A percentile compares a stretch with the other conserved stretches of the same genome.
These are phyloP conservation scores for Pseudonaja textilis DNA, from an alignment of 2,113 vertebrate species.

Conservation along the genomic window DNA sequence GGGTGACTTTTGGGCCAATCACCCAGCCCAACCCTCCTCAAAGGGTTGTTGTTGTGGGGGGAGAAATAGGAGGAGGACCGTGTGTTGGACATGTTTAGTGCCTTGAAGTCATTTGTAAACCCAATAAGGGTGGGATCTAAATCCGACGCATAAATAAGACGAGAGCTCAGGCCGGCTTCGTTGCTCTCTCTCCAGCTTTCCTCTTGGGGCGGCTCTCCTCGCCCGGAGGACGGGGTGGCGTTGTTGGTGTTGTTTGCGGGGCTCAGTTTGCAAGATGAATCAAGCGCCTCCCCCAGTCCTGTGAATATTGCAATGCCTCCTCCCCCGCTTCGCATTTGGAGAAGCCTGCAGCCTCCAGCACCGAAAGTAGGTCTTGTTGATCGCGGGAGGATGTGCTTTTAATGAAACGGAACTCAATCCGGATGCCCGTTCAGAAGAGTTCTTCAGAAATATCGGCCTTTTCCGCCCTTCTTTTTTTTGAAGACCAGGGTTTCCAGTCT, in stretches of 20 bases:
- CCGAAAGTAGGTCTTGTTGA: background rate
- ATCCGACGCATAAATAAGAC: background rate
- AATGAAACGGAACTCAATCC: background rate
- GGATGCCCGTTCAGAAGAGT: background rate
- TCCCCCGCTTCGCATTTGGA: background rate
- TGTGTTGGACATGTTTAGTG: background rate
- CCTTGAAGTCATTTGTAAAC: background rate
- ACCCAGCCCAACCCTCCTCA: background rate
- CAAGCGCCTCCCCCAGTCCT: background rate
- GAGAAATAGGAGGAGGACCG: background rate
- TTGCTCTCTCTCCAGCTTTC: background rate
- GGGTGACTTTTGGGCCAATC: too few species aligned
- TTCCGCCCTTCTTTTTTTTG: background rate
- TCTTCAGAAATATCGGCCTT: background rate
- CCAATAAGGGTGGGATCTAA: background rate
- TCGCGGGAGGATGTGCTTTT: background rate
- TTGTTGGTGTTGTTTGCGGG: background rate
- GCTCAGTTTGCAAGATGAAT: background rate
- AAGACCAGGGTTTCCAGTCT: background rate
- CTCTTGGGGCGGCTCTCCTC: background rate
- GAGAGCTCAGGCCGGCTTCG: accelerated
- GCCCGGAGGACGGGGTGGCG: accelerated
- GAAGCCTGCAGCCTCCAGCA: background rate
- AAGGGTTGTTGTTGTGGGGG: background rate
- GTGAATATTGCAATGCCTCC: background rate